Evolutionary conservation across 2,797 vertebrate species (phyloP), one percentile per base, ranked within the genome.

Genomic region (Onychomys leucogaster): DNA sequence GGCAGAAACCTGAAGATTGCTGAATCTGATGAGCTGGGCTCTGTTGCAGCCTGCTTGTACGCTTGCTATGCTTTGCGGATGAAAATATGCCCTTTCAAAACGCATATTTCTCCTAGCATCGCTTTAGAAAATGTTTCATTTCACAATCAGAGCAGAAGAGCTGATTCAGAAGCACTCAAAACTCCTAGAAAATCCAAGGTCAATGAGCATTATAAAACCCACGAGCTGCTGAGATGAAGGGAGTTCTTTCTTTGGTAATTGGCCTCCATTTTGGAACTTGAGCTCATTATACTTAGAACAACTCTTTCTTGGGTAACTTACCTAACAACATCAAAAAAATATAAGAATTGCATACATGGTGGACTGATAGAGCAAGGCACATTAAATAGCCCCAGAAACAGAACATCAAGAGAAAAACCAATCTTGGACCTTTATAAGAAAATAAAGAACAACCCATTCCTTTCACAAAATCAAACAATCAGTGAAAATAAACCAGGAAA

Each of bases 281-380:
- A 83, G 14, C 25, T 94, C 49, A 86, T 80, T 91, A 81, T 80
- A 75, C 12, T 43, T 93, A 27, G 41, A 80, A 83, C 75, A 97
- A 85, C 14, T 23, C 32, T 85, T 55, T 32, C 52, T 77, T 93
- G 2, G 21, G 32, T 83, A 89, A 76, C 23, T 77, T 73, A n/a
- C 13, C 57, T 85, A 95, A 91, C 82, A 95, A 90, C 92, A 95
- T n/a, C n/a, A 91, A 96, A 91, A 90, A 41, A 89, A 34, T n/a
- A 9, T 65, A 65, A 71, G 43, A 93, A 91, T 41, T 34, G 9
- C 17, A 57, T 5, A 84, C 43, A 82, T 76, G 37, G 27, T 55
- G 0, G 55, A 78, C 55, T 77, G 16, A 91, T 59, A 71, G 14
- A 21, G 85, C 73, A 94, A 89, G 67, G 1, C 25, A 43, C 27